These are phyloP conservation scores for Octodonta nipae DNA, from an alignment of 2,888 invertebrate genomes.

Conservation along the genomic window DNA sequence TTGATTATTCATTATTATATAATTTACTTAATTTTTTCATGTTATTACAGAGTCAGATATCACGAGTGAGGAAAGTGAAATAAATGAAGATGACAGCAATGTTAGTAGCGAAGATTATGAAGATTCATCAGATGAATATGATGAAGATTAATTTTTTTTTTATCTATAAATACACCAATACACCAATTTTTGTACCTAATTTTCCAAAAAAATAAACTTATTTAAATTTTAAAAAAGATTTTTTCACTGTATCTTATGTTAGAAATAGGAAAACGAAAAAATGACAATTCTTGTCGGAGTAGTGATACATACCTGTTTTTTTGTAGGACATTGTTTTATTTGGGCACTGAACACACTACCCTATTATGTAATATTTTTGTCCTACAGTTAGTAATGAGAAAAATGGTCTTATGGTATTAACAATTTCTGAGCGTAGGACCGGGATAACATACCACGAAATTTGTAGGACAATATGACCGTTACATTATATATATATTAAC, in stretches of 20 bases:
- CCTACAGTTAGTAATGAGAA: constrained; percentile 8
- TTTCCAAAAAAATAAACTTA: constrained; percentile 2
- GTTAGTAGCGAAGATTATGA: constrained; percentile 7
- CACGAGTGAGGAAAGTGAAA: constrained; percentile 4
- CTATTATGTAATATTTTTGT: constrained; percentile 5
- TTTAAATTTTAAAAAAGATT: constrained; percentile 5
- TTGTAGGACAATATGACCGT: constrained; percentile 7
- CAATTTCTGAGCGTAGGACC: constrained; percentile 8
- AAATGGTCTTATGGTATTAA: constrained; percentile 6
- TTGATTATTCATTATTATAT: too few species aligned
- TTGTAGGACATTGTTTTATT: constrained; percentile 8
- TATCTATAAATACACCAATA: too few species aligned
- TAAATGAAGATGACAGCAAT: constrained; percentile 5
- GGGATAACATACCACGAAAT: constrained; percentile 6
- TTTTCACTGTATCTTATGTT: constrained; percentile 3
- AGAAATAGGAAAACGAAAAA: constrained; percentile 3
- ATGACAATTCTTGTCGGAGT: constrained; percentile 4
- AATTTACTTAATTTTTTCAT: constrained; percentile 4
- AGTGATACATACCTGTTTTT: constrained; percentile 7
- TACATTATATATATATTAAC: constrained; percentile 8
- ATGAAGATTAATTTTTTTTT: constrained; percentile 7
- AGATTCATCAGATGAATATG: constrained; percentile 5
- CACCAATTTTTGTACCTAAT: constrained; percentile 4
- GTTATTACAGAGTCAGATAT: constrained; percentile 4
- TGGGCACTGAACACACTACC: constrained; percentile 4